A percentile compares a stretch with the other conserved stretches of the same genome.
These are phyloP conservation scores for Taenaris catops DNA, from an alignment of 2,888 invertebrate genomes.

Conservation along the genomic window DNA sequence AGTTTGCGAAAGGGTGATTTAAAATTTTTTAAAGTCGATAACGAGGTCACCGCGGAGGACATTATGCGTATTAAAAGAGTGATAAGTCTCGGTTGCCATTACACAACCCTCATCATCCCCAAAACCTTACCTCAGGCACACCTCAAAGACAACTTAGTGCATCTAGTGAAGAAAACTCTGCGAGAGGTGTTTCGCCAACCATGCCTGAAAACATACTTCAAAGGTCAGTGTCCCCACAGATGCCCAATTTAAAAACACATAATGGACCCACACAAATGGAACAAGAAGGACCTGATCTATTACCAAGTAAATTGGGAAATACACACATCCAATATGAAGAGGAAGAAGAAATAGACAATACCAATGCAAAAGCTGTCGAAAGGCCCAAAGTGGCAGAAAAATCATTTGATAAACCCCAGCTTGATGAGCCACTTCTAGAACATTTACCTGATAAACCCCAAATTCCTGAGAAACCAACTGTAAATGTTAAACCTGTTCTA, in stretches of 20 bases:
- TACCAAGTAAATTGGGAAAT: constrained; percentile 52
- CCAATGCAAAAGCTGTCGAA: constrained; percentile 30
- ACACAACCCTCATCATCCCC: constrained; percentile 64
- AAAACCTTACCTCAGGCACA: constrained; percentile 71
- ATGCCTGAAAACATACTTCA: constrained; percentile 53
- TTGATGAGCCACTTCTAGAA: constrained; percentile 34
- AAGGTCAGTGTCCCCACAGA: constrained; percentile 59
- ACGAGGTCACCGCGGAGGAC: no score
- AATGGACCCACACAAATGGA: constrained; percentile 70
- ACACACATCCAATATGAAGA: constrained; percentile 51
- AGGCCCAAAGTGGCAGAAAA: constrained; percentile 39
- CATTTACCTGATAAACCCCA: constrained; percentile 37
- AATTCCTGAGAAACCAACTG: constrained; percentile 46
- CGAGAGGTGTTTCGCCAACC: constrained; percentile 49
- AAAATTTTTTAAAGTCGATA: no score
- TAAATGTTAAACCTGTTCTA: constrained; percentile 33
- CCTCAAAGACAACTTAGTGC: constrained; percentile 49
- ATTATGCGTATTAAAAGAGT: no score
- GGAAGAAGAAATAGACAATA: constrained; percentile 18
- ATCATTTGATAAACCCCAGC: constrained; percentile 28
- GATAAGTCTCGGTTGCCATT: no score
- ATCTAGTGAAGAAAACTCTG: constrained; percentile 63
- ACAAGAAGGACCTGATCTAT: constrained; percentile 55
- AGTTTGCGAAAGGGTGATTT: no score
- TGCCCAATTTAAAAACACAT: constrained; percentile 48